phyloP scores from a whole-genome alignment of 2,888 invertebrate genomes.

The Galeruca laticollis region DNA sequence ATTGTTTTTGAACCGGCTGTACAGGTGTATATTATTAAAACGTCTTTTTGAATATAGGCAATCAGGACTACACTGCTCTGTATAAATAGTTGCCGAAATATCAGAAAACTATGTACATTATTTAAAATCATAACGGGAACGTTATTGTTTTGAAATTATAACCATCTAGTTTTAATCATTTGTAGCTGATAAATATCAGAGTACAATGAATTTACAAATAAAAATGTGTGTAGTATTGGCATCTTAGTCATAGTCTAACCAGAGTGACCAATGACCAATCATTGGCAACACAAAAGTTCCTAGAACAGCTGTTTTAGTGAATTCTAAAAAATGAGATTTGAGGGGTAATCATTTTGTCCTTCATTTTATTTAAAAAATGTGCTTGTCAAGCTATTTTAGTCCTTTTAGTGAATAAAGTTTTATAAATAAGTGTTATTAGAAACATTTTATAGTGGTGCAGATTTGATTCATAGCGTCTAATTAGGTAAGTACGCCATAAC shows the following conservation, averaged over 20 bases:
- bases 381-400: constrained; percentile 29
- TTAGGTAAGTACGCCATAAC: constrained; percentile 36
- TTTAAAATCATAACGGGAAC: background rate
- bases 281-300: constrained; percentile 9
- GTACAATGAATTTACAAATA: background rate
- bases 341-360: constrained; percentile 21
- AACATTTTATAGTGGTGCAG: constrained; percentile 10
- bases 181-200: background rate
- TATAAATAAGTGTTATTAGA: constrained; percentile 7
- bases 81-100: background rate
- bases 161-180: background rate
- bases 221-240: background rate
- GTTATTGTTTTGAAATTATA: background rate
- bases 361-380: constrained; percentile 30
- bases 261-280: background rate
- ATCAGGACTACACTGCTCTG: background rate
- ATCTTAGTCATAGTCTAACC: background rate
- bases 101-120: background rate
- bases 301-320: constrained; percentile 23
- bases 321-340: constrained; percentile 20
- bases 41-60: background rate
- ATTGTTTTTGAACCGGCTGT: too few relatives aligned
- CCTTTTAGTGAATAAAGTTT: constrained; percentile 31
- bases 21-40: background rate
- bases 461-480: constrained; percentile 32